Conservation (phyloP, 2,797 vertebrate genomes). For the Xenops minutus region DNA sequence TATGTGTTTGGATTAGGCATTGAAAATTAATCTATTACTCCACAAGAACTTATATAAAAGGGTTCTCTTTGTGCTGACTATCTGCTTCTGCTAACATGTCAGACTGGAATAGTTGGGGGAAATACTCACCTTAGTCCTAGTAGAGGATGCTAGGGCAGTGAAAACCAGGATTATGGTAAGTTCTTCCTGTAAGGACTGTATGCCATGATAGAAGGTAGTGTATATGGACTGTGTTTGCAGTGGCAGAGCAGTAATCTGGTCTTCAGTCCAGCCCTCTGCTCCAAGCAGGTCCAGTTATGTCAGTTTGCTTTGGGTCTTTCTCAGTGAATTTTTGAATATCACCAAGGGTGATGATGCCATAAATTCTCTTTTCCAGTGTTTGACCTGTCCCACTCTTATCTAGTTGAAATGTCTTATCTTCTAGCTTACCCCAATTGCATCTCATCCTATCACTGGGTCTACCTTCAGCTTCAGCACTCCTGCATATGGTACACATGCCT, state of each 20-base stretch:
- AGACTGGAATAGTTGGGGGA: background rate
- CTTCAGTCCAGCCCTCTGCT: background rate
- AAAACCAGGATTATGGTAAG: background rate
- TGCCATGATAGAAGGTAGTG: accelerated
- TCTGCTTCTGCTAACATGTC: background rate
- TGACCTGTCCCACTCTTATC: background rate
- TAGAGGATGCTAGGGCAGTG: background rate
- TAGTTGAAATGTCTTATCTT: background rate
- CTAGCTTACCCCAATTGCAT: background rate
- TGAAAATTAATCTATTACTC: background rate
- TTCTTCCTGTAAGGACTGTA: background rate
- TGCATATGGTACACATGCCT: accelerated
- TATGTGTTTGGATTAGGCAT: background rate
- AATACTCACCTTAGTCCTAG: accelerated
- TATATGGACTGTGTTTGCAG: background rate
- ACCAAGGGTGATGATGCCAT: background rate
- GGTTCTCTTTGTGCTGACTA: background rate
- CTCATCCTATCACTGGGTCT: background rate
- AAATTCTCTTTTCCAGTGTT: background rate
- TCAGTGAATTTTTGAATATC: background rate
- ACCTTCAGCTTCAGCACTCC: background rate
- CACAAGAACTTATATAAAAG: background rate
- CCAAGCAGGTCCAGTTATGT: background rate
- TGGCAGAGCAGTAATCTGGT: background rate
- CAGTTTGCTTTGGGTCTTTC: background rate